These are phyloP conservation scores for Myotis yumanensis DNA, from an alignment of 2,113 vertebrate species.

Conservation along the genomic window DNA sequence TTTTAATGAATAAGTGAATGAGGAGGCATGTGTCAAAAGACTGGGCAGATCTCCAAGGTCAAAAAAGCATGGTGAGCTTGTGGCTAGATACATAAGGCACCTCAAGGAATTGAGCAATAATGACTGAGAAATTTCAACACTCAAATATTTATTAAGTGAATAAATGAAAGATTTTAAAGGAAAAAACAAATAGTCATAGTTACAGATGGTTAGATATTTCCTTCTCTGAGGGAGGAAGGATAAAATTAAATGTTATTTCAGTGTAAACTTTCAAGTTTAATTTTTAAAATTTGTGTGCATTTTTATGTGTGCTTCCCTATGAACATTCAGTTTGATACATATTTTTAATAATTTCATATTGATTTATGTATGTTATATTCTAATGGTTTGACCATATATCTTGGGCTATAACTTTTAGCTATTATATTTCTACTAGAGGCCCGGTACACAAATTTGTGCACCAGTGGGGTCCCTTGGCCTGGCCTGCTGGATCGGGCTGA, in stretches of 20 bases:
- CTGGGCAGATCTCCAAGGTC: background rate
- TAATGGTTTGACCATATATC: conserved; percentile 17
- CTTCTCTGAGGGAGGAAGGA: background rate
- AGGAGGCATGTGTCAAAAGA: background rate
- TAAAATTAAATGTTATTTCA: conserved; percentile 28
- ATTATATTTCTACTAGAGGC: too few species aligned
- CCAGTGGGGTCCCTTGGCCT: too few species aligned
- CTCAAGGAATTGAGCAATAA: conserved; percentile 38
- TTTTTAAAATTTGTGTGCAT: conserved; percentile 23
- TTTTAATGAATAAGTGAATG: background rate
- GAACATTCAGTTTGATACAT: conserved; percentile 18
- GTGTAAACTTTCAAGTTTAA: conserved; percentile 17
- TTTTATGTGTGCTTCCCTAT: conserved; percentile 29
- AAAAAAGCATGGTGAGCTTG: background rate
- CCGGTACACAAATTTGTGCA: too few species aligned
- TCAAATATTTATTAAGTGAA: conserved; percentile 32
- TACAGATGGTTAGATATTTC: background rate
- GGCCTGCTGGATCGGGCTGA: too few species aligned
- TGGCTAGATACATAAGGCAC: background rate
- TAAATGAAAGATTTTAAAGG: conserved; percentile 31
- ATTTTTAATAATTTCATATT: conserved; percentile 55
- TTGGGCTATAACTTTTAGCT: conserved; percentile 47
- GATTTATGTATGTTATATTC: conserved; percentile 35
- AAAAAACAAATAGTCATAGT: background rate
- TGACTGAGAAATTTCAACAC: conserved; percentile 11